Evolutionary conservation across 37 sponge, comb jelly and placozoan species (phyloP), one percentile per base, ranked within the genome.

Genomic region (Beroe forskalii): DNA sequence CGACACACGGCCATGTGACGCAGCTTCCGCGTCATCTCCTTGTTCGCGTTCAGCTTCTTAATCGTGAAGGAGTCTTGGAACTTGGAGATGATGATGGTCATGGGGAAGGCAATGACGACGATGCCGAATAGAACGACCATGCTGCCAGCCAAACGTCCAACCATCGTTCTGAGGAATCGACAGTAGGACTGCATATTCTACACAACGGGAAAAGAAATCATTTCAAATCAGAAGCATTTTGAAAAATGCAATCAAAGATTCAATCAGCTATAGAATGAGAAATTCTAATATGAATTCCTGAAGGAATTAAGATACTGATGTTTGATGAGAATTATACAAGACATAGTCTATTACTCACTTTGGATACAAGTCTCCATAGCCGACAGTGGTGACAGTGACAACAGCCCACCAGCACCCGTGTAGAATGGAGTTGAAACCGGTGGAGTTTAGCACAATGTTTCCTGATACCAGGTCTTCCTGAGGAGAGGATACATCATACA

Each of bases 41-140:
- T 80, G 86, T 80, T 44, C 2, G 44, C 86, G 24, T 41, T 44
- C 30, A 80, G 55, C 40, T 80, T 80, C 20, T 80, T 80, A 27
- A 80, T 42, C n/a, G 86, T 44, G 55, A 80, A 44, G 30, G 86
- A 80, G 30, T 80, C 86, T 25, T 80, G 86, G 86, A 80, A 80
- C 31, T 80, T 80, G n/a, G 86, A 80, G 86, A 80, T 80, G 24
- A 80, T 80, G 86, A 80, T 80, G 28, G 86, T 80, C 86, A 80
- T 80, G 1, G 86, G 86, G 55, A 80, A 80, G 3, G 86, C 86
- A 17, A 80, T 32, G 48, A 80, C 86, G 14, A 80, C 86, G 4
- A 80, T 80, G 0, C 86, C 86, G 42, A 80, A 80, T 44, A 80
- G 30, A 4, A 80, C 86, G 1, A 80, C 86, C 28, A 80, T 42